phyloP scores from a whole-genome alignment of 1,140 invertebrate species.

The Lordiphosa clarofinis region DNA sequence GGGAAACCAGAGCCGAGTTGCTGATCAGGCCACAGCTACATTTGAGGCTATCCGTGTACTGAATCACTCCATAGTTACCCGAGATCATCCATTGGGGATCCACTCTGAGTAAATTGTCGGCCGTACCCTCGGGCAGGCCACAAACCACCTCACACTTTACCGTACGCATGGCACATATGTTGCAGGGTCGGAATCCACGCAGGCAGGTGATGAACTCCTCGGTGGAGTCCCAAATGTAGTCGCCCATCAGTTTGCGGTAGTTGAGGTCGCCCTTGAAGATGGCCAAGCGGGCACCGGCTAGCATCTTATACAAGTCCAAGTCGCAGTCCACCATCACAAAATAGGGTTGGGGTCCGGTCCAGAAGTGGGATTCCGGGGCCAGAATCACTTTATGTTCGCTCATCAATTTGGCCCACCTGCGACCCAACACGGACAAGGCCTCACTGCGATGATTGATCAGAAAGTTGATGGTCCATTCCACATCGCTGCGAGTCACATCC shows the following conservation, averaged over 20 bases:
- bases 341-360: conserved; percentile 92
- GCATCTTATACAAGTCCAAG: conserved; percentile 85
- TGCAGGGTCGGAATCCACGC: conserved; percentile 90
- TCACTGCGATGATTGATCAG: conserved; percentile 73
- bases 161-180: conserved; percentile 90
- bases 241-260: conserved; percentile 95
- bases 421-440: conserved; percentile 78
- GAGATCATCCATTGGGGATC: conserved; percentile 92
- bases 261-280: conserved; percentile 99
- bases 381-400: conserved; percentile 79
- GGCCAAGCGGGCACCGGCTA: conserved; percentile 85
- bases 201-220: conserved; percentile 87
- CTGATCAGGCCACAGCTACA: conserved; percentile 29
- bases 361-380: conserved; percentile 85
- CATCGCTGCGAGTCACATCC: conserved; percentile 89
- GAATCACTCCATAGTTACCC: conserved; percentile 88
- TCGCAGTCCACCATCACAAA: conserved; percentile 86
- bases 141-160: conserved; percentile 95
- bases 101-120: conserved; percentile 82
- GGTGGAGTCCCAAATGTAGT: conserved; percentile 90
- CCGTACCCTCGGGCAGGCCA: conserved; percentile 85
- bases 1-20: not conserved
- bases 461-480: conserved; percentile 84
- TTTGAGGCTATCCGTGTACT: conserved; percentile 65
- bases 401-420: conserved; percentile 82